These are phyloP conservation scores for Nematostella vectensis DNA, from an alignment of 92 coral and sea anemone species.

Conservation along the genomic window DNA sequence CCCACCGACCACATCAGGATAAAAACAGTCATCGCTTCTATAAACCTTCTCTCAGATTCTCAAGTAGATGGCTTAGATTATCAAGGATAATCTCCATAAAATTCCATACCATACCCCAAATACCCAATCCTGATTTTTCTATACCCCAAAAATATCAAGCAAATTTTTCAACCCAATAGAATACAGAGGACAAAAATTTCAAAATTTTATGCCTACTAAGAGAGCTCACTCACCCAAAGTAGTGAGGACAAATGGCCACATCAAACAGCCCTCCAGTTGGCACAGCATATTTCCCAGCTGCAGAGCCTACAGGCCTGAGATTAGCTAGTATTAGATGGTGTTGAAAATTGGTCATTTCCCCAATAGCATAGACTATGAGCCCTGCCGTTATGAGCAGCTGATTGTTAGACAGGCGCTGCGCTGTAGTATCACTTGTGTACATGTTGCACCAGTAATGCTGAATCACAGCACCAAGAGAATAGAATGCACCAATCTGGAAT, in stretches of 20 bases:
- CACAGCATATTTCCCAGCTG: slow-evolving; percentile 32
- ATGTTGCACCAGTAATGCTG: slow-evolving; percentile 86
- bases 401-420: slow-evolving; percentile 38
- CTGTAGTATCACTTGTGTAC: slow-evolving; percentile 32
- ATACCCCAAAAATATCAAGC: too few relatives aligned
- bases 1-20: too few relatives aligned
- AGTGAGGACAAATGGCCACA: slow-evolving; percentile 66
- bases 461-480: slow-evolving; percentile 53
- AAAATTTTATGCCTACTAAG: too few relatives aligned
- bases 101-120: too few relatives aligned
- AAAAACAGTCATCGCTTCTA: too few relatives aligned
- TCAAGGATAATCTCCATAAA: too few relatives aligned
- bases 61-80: too few relatives aligned
- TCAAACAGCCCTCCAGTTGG: slow-evolving; percentile 66
- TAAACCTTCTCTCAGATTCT: too few relatives aligned
- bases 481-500: slow-evolving; percentile 36
- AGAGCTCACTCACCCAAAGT: slow-evolving; percentile 72
- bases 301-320: slow-evolving; percentile 49
- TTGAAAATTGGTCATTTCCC: slow-evolving; percentile 51
- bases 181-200: too few relatives aligned
- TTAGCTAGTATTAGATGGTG: slow-evolving; percentile 49
- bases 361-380: slow-evolving; percentile 26
- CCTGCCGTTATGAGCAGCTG: slow-evolving; percentile 33
- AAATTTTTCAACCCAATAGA: too few relatives aligned
- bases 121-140: too few relatives aligned